phyloP scores from a whole-genome alignment of 2,888 invertebrate genomes.

The Ectemnius lituratus region DNA sequence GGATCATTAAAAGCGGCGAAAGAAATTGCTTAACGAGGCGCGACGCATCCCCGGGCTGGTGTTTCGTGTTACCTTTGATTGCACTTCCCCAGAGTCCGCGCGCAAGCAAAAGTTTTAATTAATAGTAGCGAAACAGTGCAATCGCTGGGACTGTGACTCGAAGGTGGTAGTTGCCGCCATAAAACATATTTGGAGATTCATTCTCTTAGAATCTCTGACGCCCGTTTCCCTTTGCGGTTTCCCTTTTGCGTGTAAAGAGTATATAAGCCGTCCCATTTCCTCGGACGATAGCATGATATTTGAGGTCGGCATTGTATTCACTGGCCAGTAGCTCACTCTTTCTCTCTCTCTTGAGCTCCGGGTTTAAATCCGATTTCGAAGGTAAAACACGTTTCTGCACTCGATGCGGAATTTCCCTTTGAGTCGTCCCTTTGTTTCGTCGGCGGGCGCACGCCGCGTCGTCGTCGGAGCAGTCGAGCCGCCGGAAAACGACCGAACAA shows the following conservation, averaged over 20 bases:
- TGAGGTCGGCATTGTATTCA: slow-evolving; percentile 19
- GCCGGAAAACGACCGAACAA: slow-evolving; percentile 36
- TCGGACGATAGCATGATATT: slow-evolving; percentile 13
- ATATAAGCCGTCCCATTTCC: neutral
- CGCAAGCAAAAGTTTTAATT: slow-evolving; percentile 55
- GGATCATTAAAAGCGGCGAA: slow-evolving; percentile 45
- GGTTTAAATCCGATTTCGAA: slow-evolving; percentile 51
- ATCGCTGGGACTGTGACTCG: slow-evolving; percentile 8
- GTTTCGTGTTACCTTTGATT: slow-evolving; percentile 52
- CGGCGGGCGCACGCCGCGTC: neutral
- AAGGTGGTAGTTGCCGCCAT: no score
- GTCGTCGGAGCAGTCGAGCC: neutral
- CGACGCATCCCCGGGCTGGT: slow-evolving; percentile 36
- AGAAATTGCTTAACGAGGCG: slow-evolving; percentile 54
- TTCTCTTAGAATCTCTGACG: neutral
- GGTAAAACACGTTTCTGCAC: slow-evolving; percentile 57
- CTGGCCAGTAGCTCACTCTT: no score
- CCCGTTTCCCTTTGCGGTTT: neutral
- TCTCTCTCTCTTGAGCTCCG: neutral
- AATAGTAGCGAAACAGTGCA: slow-evolving; percentile 31
- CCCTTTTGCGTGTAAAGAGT: neutral
- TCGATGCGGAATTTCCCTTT: slow-evolving; percentile 50
- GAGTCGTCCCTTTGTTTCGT: slow-evolving; percentile 39
- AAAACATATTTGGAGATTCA: no score
- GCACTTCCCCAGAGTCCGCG: slow-evolving; percentile 28